Evolutionary conservation across 2,113 vertebrate species (phyloP).

Genomic region (Python bivittatus): DNA sequence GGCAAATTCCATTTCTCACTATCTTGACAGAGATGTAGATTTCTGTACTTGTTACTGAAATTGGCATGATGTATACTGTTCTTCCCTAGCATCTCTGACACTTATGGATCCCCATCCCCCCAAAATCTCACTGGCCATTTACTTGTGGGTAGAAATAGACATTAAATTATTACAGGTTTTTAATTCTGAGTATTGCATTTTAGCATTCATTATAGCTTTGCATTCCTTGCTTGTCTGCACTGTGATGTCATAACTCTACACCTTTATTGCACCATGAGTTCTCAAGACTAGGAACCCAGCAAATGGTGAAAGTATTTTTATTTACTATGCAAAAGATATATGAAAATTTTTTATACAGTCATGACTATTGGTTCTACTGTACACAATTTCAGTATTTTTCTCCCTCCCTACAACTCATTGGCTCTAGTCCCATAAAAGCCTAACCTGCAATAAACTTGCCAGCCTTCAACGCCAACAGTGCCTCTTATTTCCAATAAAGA

Average conservation of each 20-base stretch:
- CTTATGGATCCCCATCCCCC: not conserved
- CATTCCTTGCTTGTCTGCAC: not conserved
- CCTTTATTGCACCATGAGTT: not conserved
- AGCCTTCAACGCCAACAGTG: not conserved
- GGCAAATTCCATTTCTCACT: not conserved
- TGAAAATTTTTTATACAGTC: too few species aligned
- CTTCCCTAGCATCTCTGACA: not conserved
- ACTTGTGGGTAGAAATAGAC: not conserved
- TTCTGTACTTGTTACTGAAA: constrained; percentile 6
- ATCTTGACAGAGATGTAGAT: not conserved
- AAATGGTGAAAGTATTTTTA: not conserved
- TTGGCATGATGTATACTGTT: constrained; percentile 29
- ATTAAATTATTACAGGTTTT: not conserved
- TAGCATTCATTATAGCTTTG: not conserved
- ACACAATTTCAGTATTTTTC: not conserved
- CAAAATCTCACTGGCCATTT: not conserved
- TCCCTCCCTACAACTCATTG: not conserved
- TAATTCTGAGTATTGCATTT: not conserved
- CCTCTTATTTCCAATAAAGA: not conserved
- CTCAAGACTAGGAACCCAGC: not conserved
- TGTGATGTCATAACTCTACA: not conserved
- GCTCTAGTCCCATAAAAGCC: not conserved
- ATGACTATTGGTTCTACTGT: not conserved
- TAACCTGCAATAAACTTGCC: not conserved
- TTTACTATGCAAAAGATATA: not conserved